Conservation (phyloP, 2,888 invertebrate genomes). For the Eulithis prunata region DNA sequence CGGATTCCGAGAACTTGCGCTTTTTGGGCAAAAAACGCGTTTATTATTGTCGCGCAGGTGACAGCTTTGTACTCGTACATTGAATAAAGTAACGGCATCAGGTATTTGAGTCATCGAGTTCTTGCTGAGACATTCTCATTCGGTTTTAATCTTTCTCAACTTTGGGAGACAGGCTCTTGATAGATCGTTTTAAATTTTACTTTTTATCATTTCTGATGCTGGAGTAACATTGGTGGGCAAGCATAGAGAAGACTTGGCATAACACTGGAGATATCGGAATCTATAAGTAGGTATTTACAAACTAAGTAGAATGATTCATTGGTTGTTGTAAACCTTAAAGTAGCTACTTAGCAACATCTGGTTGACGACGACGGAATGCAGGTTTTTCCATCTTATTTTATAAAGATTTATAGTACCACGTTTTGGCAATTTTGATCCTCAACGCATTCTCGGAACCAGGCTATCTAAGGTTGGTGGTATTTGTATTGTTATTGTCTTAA, state of each 20-base stretch:
- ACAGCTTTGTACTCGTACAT: conserved; percentile 22
- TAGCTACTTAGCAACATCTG: too few species aligned
- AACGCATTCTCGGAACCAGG: conserved; percentile 24
- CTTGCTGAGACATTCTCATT: conserved; percentile 26
- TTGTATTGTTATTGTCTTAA: conserved; percentile 22
- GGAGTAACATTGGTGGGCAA: too few species aligned
- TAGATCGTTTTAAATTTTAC: neutral
- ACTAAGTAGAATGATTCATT: too few species aligned
- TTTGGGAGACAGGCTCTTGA: too few species aligned
- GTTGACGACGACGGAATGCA: neutral
- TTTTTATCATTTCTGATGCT: too few species aligned
- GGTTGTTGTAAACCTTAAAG: too few species aligned
- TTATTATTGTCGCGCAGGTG: conserved; percentile 28
- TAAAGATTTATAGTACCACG: conserved; percentile 19
- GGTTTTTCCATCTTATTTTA: conserved; percentile 19
- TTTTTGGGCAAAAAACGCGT: conserved; percentile 33
- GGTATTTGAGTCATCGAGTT: conserved; percentile 22
- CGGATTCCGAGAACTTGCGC: conserved; percentile 33
- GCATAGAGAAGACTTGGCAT: too few species aligned
- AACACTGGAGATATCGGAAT: too few species aligned
- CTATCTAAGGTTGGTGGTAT: conserved; percentile 26
- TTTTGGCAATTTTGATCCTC: conserved; percentile 23
- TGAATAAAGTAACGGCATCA: conserved; percentile 33
- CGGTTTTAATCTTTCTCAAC: conserved; percentile 3
- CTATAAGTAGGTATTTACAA: too few species aligned